Evolutionary conservation across 1,140 invertebrate species (phyloP).

Genomic region (Augochlora pura): DNA sequence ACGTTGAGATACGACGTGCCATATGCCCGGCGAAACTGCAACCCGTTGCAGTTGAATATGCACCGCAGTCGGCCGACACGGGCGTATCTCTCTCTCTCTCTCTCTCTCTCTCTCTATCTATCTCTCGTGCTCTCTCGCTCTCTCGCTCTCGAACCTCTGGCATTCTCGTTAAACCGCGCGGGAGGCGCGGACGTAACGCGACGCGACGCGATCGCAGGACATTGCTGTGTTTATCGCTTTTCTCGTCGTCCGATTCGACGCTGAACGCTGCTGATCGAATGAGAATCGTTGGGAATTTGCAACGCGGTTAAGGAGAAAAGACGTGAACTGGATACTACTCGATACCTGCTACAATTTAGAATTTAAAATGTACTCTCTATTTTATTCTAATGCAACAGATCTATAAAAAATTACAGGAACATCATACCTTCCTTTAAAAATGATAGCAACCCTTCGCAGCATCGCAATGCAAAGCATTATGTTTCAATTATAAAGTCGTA

Average conservation of each 20-base stretch:
- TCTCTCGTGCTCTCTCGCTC: neutral
- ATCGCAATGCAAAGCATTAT: too few species aligned
- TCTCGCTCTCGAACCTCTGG: slow-evolving; percentile 14
- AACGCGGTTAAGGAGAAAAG: too few species aligned
- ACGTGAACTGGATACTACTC: too few species aligned
- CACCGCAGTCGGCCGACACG: slow-evolving; percentile 21
- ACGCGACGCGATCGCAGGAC: neutral
- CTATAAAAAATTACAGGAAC: too few species aligned
- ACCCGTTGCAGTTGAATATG: slow-evolving; percentile 64
- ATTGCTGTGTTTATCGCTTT: neutral
- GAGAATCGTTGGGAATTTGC: neutral
- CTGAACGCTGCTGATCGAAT: neutral
- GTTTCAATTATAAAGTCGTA: too few species aligned
- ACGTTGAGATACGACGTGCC: slow-evolving; percentile 72
- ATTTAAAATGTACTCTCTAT: too few species aligned
- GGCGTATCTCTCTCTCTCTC: neutral
- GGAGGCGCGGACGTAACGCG: too few species aligned
- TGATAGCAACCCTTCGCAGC: too few species aligned
- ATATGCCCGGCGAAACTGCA: slow-evolving; percentile 70
- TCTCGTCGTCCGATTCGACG: neutral
- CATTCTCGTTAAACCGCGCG: neutral
- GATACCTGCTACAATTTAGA: too few species aligned
- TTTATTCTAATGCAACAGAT: too few species aligned
- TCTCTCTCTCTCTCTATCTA: too few species aligned
- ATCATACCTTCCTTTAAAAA: too few species aligned